phyloP scores from a whole-genome alignment of 2,888 invertebrate species.

The Pachymerium ferrugineum region DNA sequence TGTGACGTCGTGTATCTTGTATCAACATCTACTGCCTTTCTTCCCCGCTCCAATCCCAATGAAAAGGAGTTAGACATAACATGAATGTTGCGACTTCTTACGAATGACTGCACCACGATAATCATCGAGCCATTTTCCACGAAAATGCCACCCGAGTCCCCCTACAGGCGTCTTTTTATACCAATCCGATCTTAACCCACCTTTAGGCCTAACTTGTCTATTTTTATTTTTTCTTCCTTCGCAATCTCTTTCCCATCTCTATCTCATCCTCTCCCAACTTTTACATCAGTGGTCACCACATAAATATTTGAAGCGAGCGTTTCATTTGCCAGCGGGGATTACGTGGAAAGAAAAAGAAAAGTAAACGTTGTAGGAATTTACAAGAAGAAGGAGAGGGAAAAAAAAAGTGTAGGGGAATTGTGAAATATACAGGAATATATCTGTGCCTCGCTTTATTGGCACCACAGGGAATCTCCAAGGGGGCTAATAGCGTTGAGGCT shows the following conservation, averaged over 20 bases:
- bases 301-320: not conserved
- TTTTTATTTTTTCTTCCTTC: not conserved
- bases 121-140: not conserved
- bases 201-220: not conserved
- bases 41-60: no score
- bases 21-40: not conserved
- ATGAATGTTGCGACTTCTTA: not conserved
- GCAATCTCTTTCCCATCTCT: no score
- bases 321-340: no score
- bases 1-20: not conserved
- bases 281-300: not conserved
- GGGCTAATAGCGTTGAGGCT: not conserved
- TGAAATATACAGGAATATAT: not conserved
- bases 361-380: no score
- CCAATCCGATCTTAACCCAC: not conserved
- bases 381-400: not conserved
- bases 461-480: not conserved
- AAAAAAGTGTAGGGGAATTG: not conserved
- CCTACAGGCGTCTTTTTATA: not conserved
- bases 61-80: no score
- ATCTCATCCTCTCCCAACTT: not conserved
- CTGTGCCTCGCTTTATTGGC: conserved; percentile 13
- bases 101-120: no score
- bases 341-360: not conserved
- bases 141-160: not conserved